Base-by-base conservation (phyloP, 2,888 invertebrate species). In the Mechanitis messenoides region DNA sequence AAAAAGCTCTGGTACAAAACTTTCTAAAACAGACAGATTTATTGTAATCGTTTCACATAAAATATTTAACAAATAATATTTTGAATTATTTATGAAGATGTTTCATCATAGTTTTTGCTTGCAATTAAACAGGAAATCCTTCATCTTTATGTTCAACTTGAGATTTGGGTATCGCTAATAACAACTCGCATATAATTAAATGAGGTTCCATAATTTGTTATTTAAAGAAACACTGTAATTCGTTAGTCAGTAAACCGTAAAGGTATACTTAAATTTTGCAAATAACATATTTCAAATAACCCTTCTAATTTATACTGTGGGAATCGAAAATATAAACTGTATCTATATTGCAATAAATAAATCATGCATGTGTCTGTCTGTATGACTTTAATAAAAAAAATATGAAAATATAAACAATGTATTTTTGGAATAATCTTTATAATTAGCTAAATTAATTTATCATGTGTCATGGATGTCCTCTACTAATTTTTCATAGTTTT, bases 201-300 rank as follows among this genome's bases (percentile, higher is more conserved):
- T 50, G 50, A 31, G 50, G 31, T 50, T 9, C 50, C 50, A 50
- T 50, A 50, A 50, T 50, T 50, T 50, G 50, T 50, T 42, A 42
- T 42, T 42, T 42, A 42, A 20, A 42, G 42, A 11, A 7, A 42
- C 42, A 9, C 42, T 42, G 42, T 42, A 42, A 42, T 42, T 42
- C 42, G 7, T 5, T 28, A 28, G 31, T 31, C 50, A 31, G 50
- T 50, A 31, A 28, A 50, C 9, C 50, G 50, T 50, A 50, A 50
- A 50, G 31, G 31, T 50, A 50, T 50, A 50, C 50, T 50, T 50
- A 31, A 3, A 7, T 11, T 50, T n/a, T 31, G 50, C 50, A 31
- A 50, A 50, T 50, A 50, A 50, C 50, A 50, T 28, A 50, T 50
- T 50, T 50, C 31, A 50, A 50, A 50, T 31, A 50, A 50, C 31